Evolutionary conservation across 2,797 vertebrate species (phyloP), one percentile per base, ranked within the genome.

Genomic region (Spheniscus humboldti): DNA sequence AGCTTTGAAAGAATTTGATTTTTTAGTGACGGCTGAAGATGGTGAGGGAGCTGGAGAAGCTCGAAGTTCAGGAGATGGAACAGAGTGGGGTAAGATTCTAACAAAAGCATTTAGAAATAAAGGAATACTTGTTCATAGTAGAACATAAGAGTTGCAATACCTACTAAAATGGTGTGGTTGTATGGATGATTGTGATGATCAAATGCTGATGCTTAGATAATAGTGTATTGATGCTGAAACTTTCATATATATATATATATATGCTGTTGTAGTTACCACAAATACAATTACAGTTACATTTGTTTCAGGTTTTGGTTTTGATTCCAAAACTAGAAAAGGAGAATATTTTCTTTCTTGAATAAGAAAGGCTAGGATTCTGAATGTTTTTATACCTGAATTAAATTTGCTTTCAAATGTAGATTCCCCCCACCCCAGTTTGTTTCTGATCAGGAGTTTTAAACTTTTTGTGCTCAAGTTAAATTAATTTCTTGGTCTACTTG

Each of bases 1-100:
- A 98, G 99, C 99, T 11, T 98, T 99, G 97, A 99, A 99, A 98
- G 99, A 99, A 97, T 99, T 99, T 98, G 99, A 99, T 98, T 99
- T 99, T 97, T 98, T 99, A 98, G 99, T 99, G 90, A 99, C 99
- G 47, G 99, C 99, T n/a, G 99, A 99, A 98, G 99, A 99, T 77
- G 99, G 99, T 45, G 99, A 99, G 94, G 99, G 99, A 88, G 99
- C 99, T 13, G 99, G 99, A 24, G 99, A 99, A 97, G 99, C 99
- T 59, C 98, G 99, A 90, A 99, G 99, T 98, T 99, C 99, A 48
- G 99, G 99, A 88, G 99, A 99, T 94, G 99, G 99, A 92, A 99
- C 99, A 22, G 99, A 99, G 97, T 99, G 99, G 99, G 99, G 99
- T 99, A 98, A 99, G 99, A 73, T 68, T 68, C 81, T 50, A 75